These are phyloP conservation scores for Menura novaehollandiae DNA, from an alignment of 2,113 vertebrate species.

Conservation along the genomic window DNA sequence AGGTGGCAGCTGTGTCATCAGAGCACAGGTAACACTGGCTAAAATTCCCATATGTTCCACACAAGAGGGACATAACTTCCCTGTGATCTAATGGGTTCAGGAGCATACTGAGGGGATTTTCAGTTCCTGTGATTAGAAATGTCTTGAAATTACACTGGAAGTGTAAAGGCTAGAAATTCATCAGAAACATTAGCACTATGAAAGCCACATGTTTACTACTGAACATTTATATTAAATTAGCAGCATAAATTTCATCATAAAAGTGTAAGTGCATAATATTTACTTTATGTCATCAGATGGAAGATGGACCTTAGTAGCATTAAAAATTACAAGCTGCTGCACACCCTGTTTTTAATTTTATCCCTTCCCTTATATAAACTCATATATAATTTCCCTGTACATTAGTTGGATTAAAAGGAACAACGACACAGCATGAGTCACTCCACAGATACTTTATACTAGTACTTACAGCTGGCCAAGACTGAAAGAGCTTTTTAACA, in stretches of 20 bases:
- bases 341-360: neutral
- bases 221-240: neutral
- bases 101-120: neutral
- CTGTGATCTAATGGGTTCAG: neutral
- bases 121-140: neutral
- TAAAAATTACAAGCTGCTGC: neutral
- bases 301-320: neutral
- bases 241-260: neutral
- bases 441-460: neutral
- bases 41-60: neutral
- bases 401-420: neutral
- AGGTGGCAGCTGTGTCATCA: neutral
- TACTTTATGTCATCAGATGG: neutral
- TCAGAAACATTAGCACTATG: neutral
- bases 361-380: neutral
- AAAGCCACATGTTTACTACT: neutral
- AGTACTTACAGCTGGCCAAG: neutral
- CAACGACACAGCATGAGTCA: neutral
- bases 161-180: neutral
- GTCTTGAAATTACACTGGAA: neutral
- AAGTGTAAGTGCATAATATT: neutral
- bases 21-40: neutral
- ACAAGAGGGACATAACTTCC: neutral
- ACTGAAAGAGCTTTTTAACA: neutral
- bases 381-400: neutral